Conservation (phyloP, 2,797 vertebrate genomes). For the Phoeniculus purpureus region DNA sequence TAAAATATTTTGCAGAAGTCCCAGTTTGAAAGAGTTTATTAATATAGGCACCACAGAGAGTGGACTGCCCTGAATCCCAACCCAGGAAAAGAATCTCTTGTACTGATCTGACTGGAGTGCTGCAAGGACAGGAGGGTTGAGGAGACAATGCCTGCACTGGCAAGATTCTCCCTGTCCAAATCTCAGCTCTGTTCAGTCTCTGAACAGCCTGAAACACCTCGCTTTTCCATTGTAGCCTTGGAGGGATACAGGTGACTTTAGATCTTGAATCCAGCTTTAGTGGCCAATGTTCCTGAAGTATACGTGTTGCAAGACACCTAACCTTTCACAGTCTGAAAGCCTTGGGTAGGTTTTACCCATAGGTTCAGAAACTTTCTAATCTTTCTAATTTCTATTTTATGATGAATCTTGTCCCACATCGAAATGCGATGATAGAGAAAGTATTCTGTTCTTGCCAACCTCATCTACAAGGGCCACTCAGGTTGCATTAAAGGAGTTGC, state of each 20-base stretch:
- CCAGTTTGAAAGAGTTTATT: not conserved
- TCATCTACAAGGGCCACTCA: not conserved
- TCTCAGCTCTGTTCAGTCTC: not conserved
- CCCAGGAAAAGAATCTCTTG: not conserved
- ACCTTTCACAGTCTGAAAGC: not conserved
- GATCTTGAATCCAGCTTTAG: not conserved
- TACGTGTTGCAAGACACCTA: not conserved
- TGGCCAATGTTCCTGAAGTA: not conserved
- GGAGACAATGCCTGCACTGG: not conserved
- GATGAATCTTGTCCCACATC: not conserved
- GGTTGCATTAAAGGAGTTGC: conserved; percentile 30
- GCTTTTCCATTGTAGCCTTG: not conserved
- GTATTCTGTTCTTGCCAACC: conserved; percentile 5
- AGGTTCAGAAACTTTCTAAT: not conserved
- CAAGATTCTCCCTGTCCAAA: not conserved
- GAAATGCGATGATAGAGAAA: not conserved
- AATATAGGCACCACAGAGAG: too few relatives aligned
- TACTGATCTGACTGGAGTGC: not conserved
- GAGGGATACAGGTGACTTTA: not conserved
- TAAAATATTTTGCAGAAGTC: too few relatives aligned
- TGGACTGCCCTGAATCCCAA: not conserved
- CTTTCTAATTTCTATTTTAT: not conserved
- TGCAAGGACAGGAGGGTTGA: not conserved
- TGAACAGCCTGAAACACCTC: not conserved
- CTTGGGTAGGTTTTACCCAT: not conserved